phyloP scores from a whole-genome alignment of 2,888 invertebrate species.

The Euplagia quadripunctaria region DNA sequence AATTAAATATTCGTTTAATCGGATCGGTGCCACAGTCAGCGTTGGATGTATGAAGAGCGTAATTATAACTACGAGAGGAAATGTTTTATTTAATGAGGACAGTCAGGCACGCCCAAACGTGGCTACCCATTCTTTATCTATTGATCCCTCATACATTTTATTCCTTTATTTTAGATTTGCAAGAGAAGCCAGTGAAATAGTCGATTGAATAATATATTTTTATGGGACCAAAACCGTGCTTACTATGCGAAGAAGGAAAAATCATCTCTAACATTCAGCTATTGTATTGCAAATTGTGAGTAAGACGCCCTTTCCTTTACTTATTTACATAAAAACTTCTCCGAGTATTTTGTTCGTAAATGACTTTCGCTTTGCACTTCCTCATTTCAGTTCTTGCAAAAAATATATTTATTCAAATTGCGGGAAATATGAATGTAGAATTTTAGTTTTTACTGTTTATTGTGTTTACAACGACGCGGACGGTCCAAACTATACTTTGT shows the following conservation, averaged over 20 bases:
- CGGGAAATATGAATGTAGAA: conserved; percentile 30
- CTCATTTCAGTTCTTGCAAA: conserved; percentile 55
- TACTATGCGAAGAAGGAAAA: conserved; percentile 83
- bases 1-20: background rate
- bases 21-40: too few relatives aligned
- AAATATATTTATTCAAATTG: conserved; percentile 50
- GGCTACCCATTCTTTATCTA: conserved; percentile 64
- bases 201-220: conserved; percentile 86
- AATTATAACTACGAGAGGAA: conserved; percentile 24
- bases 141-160: conserved; percentile 76
- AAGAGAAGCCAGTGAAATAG: conserved; percentile 78
- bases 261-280: conserved; percentile 82
- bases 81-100: conserved; percentile 26
- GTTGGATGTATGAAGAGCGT: background rate
- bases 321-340: conserved; percentile 84
- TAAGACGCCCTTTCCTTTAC: conserved; percentile 78
- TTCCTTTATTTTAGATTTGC: conserved; percentile 76
- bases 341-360: conserved; percentile 77
- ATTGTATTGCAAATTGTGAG: conserved; percentile 86
- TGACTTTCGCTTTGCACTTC: conserved; percentile 77
- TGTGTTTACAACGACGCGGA: background rate
- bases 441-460: conserved; percentile 12
- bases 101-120: conserved; percentile 39
- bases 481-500: background rate
- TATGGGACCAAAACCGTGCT: conserved; percentile 80